Evolutionary conservation across 2,888 invertebrate species (phyloP).

Genomic region (Dryomyza anilis): DNA sequence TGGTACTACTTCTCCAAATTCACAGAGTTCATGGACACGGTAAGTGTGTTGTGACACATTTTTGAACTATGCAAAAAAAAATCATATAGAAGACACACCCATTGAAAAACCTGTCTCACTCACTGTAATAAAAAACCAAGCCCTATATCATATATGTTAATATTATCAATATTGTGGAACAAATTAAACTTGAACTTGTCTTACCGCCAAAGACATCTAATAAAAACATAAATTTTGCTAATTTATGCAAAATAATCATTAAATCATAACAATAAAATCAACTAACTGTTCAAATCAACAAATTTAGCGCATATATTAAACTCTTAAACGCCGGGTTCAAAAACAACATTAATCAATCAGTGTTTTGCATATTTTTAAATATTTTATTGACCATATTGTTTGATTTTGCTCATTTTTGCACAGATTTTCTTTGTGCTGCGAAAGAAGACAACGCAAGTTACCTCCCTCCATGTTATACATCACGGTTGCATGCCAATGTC

Average conservation of each 20-base stretch:
- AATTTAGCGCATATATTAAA: not conserved
- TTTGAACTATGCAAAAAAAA: not conserved
- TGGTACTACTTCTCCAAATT: constrained; percentile 97
- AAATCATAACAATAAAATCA: no score
- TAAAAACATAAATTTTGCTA: no score
- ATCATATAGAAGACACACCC: not conserved
- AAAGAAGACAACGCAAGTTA: constrained; percentile 93
- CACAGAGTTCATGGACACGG: constrained; percentile 95
- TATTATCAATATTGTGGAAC: no score
- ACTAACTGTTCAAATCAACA: not conserved
- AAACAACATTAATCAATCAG: no score
- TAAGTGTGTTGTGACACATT: constrained; percentile 64
- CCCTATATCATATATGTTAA: no score
- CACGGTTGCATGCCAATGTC: constrained; percentile 98
- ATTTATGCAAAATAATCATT: no score
- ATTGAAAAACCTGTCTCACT: no score
- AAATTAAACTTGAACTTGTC: no score
- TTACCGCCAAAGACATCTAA: no score
- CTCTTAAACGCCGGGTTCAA: not conserved
- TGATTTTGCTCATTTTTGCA: constrained; percentile 36
- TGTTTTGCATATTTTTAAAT: constrained; percentile 21
- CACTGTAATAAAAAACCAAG: no score
- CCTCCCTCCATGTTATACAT: constrained; percentile 93
- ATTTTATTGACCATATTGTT: not conserved
- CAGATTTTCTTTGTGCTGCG: constrained; percentile 93